Evolutionary conservation across 2,888 invertebrate species (phyloP).

Genomic region (Altica lythri): DNA sequence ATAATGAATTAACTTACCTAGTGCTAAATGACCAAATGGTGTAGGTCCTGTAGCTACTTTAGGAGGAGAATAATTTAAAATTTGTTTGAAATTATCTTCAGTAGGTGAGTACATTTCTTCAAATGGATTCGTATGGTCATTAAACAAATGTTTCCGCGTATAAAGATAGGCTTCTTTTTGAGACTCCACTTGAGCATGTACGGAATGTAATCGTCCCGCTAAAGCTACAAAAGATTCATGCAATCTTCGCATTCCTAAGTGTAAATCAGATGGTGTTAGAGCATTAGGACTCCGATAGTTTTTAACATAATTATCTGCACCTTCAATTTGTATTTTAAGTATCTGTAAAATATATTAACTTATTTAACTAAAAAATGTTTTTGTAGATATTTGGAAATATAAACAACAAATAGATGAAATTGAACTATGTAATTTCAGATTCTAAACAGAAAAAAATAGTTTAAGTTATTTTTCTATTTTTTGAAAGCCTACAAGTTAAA

Average conservation of each 20-base stretch:
- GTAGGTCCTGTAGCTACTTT: constrained; percentile 66
- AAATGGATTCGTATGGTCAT: constrained; percentile 80
- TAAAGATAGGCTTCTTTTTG: constrained; percentile 87
- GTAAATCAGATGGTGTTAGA: constrained; percentile 75
- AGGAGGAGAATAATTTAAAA: constrained; percentile 50
- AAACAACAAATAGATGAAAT: too few relatives aligned
- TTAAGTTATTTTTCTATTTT: too few relatives aligned
- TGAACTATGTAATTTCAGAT: too few relatives aligned
- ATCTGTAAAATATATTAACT: constrained; percentile 53
- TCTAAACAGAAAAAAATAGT: too few relatives aligned
- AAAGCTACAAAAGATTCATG: constrained; percentile 86
- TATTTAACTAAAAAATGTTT: too few relatives aligned
- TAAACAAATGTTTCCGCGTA: constrained; percentile 75
- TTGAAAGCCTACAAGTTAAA: neutral
- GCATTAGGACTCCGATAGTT: constrained; percentile 67
- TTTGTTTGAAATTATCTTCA: constrained; percentile 43
- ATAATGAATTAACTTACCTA: constrained; percentile 39
- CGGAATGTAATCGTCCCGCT: constrained; percentile 83
- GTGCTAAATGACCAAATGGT: constrained; percentile 60
- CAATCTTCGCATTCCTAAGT: constrained; percentile 77
- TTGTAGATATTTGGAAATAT: too few relatives aligned
- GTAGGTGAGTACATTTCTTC: constrained; percentile 54
- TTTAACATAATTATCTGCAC: constrained; percentile 72
- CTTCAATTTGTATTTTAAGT: constrained; percentile 72
- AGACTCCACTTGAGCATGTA: constrained; percentile 76